These are phyloP conservation scores for Aleiodes sp. DNA, from an alignment of 1,140 invertebrate species.

Conservation along the genomic window DNA sequence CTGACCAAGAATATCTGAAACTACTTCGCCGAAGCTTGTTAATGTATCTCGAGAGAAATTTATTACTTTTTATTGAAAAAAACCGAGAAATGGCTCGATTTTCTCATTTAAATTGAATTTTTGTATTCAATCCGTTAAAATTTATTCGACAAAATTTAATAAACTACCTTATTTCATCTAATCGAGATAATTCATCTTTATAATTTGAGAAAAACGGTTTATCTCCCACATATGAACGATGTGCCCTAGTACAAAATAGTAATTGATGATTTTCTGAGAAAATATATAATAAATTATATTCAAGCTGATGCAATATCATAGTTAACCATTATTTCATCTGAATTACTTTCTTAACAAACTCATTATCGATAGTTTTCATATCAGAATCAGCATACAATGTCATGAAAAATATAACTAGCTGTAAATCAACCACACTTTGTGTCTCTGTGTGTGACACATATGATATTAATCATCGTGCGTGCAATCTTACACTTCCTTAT, in stretches of 20 bases:
- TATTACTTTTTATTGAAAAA: no score
- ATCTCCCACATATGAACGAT: no score
- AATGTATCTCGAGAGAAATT: no score
- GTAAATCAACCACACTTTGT: constrained; percentile 59
- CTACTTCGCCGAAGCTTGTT: no score
- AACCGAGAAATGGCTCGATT: no score
- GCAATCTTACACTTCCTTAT: neutral
- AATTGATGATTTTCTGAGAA: neutral
- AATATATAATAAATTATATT: no score
- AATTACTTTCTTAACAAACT: neutral
- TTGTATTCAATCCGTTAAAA: neutral
- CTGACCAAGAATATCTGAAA: neutral
- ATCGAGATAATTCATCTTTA: no score
- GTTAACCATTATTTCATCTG: neutral
- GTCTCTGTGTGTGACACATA: constrained; percentile 17
- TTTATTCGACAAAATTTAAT: no score
- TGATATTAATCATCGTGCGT: constrained; percentile 39
- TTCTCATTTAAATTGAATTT: neutral
- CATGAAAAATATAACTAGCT: constrained; percentile 49
- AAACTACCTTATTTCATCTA: no score
- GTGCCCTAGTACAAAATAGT: neutral
- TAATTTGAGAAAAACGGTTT: neutral
- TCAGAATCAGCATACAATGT: constrained; percentile 22
- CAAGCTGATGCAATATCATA: neutral
- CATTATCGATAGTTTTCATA: neutral